These are phyloP conservation scores for Acanthaster planci DNA, from an alignment of 35 echinoderm and acorn worm species.

Conservation along the genomic window DNA sequence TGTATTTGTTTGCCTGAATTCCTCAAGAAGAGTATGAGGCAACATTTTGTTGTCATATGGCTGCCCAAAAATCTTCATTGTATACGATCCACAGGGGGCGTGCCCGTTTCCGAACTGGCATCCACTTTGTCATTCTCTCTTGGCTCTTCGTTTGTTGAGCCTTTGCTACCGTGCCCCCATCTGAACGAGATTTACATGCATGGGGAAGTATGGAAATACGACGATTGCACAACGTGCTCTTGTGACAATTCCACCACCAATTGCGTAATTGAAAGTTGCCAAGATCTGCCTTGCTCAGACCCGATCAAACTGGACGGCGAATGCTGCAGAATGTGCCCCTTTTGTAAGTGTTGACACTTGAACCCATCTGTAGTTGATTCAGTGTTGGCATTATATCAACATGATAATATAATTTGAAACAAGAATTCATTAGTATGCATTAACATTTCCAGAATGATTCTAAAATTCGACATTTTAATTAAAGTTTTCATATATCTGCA, in stretches of 20 bases:
- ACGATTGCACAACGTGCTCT: conserved; percentile 75
- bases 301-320: conserved; percentile 52
- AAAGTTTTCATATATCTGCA: too few species aligned
- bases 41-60: too few species aligned
- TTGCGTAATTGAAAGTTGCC: conserved; percentile 78
- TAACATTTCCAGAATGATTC: too few species aligned
- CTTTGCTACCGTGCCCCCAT: conserved; percentile 58
- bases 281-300: conserved; percentile 57
- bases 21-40: too few species aligned
- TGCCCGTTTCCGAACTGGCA: background rate
- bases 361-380: background rate
- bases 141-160: background rate
- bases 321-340: conserved; percentile 83
- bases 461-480: too few species aligned
- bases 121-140: background rate
- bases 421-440: too few species aligned
- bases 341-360: conserved; percentile 65
- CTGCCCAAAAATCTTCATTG: too few species aligned
- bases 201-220: conserved; percentile 39
- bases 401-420: too few species aligned
- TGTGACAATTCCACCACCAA: conserved; percentile 80
- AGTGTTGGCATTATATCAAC: too few species aligned
- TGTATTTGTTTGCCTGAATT: too few species aligned
- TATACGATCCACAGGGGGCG: too few species aligned
- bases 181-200: conserved; percentile 53